Evolutionary conservation across 1,140 invertebrate genomes (phyloP), one percentile per base, ranked within the genome.

Genomic region (Hyphantria cunea): DNA sequence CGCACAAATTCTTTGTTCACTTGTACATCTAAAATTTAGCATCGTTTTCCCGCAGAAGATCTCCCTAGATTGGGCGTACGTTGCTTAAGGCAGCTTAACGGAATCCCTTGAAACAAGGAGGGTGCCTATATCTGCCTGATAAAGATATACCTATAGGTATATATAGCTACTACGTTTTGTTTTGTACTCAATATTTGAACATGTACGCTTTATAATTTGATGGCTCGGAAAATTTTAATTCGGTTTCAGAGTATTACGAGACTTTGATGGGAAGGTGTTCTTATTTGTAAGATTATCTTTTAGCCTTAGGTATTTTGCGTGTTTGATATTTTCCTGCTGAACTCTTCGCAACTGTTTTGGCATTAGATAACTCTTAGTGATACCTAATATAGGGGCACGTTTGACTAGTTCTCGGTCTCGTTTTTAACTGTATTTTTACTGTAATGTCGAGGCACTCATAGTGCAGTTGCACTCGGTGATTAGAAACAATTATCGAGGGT

Each of bases 41-140:
- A 48, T 61, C 58, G 41, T 14, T 33, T 11, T 11, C n/a, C 17
- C 25, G 13, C 13, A 47, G 48, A 13, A 51, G 53, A 64, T 63
- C 54, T 55, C 12, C 11, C 33, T 70, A 77, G 13, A 65, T 59
- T 74, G 75, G 72, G 44, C 64, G 49, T 59, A 55, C 49, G 56
- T 71, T 53, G 70, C 68, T 76, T 66, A 70, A 66, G 70, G 69
- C 71, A 68, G 73, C 70, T 72, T 74, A 74, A 55, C 44, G 37
- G 37, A 49, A 73, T 71, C 44, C 66, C 62, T 48, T 60, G 53
- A 55, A 51, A 70, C 55, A 66, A 55, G 71, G 68, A 66, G 65
- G 51, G 66, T 63, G 68, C 63, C 53, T 52, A 70, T 70, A 66
- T 62, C 65, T 45, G 39, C 58, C 52, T 31, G 69, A 72, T 70